These are phyloP conservation scores for Morpho helenor DNA, from an alignment of 2,888 invertebrate species.

Conservation along the genomic window DNA sequence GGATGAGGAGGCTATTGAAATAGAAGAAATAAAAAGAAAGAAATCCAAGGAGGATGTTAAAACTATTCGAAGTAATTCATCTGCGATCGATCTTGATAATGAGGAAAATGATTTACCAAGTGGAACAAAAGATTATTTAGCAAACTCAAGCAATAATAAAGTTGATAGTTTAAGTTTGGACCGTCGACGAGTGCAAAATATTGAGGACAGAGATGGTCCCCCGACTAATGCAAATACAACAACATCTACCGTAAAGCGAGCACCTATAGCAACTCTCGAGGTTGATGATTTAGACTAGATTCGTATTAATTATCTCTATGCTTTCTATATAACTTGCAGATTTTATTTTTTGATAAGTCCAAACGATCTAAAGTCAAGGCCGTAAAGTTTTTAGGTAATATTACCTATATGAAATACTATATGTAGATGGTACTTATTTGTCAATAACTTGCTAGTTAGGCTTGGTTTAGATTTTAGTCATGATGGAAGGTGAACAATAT, in stretches of 20 bases:
- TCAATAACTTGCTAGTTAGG: conserved; percentile 29
- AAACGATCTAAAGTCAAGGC: conserved; percentile 40
- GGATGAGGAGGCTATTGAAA: conserved; percentile 43
- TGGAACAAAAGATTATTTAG: conserved; percentile 32
- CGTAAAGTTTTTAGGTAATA: conserved; percentile 17
- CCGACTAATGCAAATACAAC: conserved; percentile 31
- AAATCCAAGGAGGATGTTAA: conserved; percentile 40
- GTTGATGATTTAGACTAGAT: conserved; percentile 58
- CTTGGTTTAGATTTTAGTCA: conserved; percentile 17
- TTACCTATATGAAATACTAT: too few relatives aligned
- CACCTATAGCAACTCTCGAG: conserved; percentile 56
- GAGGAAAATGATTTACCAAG: conserved; percentile 33
- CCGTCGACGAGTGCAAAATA: conserved; percentile 54
- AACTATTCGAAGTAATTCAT: conserved; percentile 36
- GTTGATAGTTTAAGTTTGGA: conserved; percentile 52
- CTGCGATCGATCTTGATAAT: conserved; percentile 29
- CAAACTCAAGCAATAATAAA: conserved; percentile 32
- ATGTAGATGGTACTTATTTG: conserved; percentile 31
- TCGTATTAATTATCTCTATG: conserved; percentile 20
- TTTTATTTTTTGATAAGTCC: conserved; percentile 46
- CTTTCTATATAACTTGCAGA: conserved; percentile 38
- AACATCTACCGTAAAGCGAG: conserved; percentile 32
- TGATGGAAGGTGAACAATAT: conserved; percentile 4
- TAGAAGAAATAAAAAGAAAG: conserved; percentile 59
- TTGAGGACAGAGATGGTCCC: conserved; percentile 39